phyloP scores from a whole-genome alignment of 2,113 vertebrate genomes.

The Albula goreensis region DNA sequence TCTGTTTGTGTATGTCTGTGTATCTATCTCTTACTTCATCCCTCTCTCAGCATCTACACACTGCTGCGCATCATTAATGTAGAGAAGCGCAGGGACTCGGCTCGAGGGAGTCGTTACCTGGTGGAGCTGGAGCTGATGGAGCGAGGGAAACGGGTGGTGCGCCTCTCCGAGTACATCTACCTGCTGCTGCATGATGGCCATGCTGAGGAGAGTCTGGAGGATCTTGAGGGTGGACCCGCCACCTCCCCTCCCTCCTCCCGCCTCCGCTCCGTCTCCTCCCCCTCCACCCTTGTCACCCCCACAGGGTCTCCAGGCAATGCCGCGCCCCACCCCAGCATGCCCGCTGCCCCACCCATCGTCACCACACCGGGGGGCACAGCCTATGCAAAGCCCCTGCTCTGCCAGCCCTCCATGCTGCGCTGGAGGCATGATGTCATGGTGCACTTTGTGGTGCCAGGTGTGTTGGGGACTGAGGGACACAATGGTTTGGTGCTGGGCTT shows the following conservation, averaged over 20 bases:
- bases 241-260: constrained; percentile 33
- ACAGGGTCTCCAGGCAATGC: constrained; percentile 22
- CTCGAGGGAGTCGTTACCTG: constrained; percentile 90
- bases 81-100: constrained; percentile 92
- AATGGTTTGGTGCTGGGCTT: neutral
- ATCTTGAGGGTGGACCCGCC: constrained; percentile 55
- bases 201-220: constrained; percentile 69
- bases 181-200: constrained; percentile 81
- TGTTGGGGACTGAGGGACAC: constrained; percentile 37
- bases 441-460: constrained; percentile 97
- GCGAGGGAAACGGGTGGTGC: constrained; percentile 79
- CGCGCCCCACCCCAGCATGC: neutral
- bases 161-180: constrained; percentile 92
- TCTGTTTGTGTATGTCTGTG: no score
- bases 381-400: constrained; percentile 84
- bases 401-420: constrained; percentile 82
- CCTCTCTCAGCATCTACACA: constrained; percentile 79
- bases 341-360: constrained; percentile 44
- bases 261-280: constrained; percentile 42
- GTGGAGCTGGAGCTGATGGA: constrained; percentile 93
- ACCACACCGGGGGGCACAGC: constrained; percentile 71
- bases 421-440: constrained; percentile 91
- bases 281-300: constrained; percentile 45
- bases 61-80: constrained; percentile 91
- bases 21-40: neutral